These are phyloP conservation scores for Oreochromis tanganicae DNA, from an alignment of 2,113 vertebrate species.

Conservation along the genomic window DNA sequence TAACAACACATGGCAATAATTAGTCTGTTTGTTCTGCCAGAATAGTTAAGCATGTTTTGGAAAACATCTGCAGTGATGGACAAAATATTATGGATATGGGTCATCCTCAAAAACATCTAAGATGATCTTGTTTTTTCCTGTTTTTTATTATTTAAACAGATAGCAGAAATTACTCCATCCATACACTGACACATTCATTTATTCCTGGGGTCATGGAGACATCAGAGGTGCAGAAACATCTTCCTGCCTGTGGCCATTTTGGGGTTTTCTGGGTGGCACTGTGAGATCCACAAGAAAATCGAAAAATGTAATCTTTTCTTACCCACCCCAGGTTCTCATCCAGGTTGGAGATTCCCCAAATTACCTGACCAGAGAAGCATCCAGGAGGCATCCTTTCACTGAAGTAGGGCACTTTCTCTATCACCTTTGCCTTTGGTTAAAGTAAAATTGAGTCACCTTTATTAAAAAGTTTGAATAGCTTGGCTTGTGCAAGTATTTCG, in stretches of 20 bases:
- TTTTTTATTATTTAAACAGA: not conserved
- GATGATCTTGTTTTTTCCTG: not conserved
- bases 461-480: not conserved
- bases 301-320: too few species aligned
- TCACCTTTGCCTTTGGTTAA: not conserved
- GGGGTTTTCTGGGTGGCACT: not conserved
- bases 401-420: not conserved
- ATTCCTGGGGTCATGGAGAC: not conserved
- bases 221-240: not conserved
- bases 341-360: not conserved
- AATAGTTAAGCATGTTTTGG: not conserved
- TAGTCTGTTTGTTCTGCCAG: not conserved
- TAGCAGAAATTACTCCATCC: not conserved
- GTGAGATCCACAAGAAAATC: not conserved
- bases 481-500: fast-evolving
- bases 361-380: not conserved
- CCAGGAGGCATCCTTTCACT: not conserved
- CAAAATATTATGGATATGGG: not conserved
- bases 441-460: not conserved
- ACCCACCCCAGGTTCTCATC: not conserved
- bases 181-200: not conserved
- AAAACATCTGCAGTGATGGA: not conserved
- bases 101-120: not conserved
- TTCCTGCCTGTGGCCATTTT: not conserved
- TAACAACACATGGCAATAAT: not conserved